Evolutionary conservation across 2,888 invertebrate species (phyloP).

Genomic region (Pollenia angustigena): DNA sequence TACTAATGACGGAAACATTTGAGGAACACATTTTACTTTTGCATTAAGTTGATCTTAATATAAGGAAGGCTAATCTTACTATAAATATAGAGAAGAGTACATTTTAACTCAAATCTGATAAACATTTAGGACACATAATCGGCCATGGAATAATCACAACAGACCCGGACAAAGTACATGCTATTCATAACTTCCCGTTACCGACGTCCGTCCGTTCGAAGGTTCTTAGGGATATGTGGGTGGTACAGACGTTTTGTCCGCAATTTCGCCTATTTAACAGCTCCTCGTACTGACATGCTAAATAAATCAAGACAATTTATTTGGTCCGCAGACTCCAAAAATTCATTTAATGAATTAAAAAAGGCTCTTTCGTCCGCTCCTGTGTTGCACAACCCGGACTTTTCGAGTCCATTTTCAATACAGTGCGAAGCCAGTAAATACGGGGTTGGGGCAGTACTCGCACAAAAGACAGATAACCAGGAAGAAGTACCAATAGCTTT

Average conservation of each 20-base stretch:
- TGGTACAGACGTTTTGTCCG: conserved; percentile 25
- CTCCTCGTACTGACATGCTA: conserved; percentile 6
- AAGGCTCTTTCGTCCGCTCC: not conserved
- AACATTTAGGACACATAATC: conserved; percentile 23
- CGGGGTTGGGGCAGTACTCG: conserved; percentile 31
- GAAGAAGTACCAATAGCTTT: conserved; percentile 3
- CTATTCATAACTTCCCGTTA: conserved; percentile 47
- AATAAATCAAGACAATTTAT: not conserved
- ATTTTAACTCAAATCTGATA: conserved; percentile 1
- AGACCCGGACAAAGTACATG: conserved; percentile 53
- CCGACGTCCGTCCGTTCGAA: conserved; percentile 43
- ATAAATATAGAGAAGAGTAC: conserved; percentile 15
- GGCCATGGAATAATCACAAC: conserved; percentile 23
- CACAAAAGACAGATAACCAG: not conserved
- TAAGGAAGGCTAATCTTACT: not conserved
- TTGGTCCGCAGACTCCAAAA: conserved; percentile 14
- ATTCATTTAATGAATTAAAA: conserved; percentile 14
- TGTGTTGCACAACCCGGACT: conserved; percentile 21
- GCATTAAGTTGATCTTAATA: conserved; percentile 9
- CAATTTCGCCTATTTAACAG: conserved; percentile 8
- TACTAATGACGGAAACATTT: conserved; percentile 41
- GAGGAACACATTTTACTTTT: conserved; percentile 40
- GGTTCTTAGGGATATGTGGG: conserved; percentile 45
- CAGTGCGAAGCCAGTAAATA: conserved; percentile 40
- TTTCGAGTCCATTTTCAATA: not conserved